phyloP scores from a whole-genome alignment of 1,140 invertebrate genomes.

The Physella acuta region DNA sequence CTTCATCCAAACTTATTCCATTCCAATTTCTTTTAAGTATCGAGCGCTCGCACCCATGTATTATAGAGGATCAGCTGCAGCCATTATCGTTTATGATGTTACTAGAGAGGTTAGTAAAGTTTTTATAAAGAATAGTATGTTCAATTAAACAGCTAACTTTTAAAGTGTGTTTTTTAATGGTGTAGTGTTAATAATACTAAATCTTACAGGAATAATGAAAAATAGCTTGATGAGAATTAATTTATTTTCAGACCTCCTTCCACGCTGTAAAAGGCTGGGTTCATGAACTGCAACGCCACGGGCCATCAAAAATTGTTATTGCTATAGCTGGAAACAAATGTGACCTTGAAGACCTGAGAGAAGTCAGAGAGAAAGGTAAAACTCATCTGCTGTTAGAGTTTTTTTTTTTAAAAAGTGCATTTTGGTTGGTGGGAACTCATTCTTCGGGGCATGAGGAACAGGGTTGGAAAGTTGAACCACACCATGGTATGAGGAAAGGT shows the following conservation, averaged over 20 bases:
- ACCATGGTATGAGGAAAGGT: too few relatives aligned
- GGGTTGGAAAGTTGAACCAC: too few relatives aligned
- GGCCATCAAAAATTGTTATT: constrained; percentile 83
- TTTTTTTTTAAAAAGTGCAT: too few relatives aligned
- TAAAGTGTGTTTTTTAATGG: not conserved
- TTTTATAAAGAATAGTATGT: not conserved
- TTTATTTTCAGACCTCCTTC: constrained; percentile 73
- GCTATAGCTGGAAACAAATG: constrained; percentile 86
- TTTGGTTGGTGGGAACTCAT: too few relatives aligned
- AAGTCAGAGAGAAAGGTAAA: constrained; percentile 62
- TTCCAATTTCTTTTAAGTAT: constrained; percentile 74
- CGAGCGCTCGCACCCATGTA: constrained; percentile 91
- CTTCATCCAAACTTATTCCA: too few relatives aligned
- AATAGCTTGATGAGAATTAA: not conserved
- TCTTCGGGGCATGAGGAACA: too few relatives aligned
- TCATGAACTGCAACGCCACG: constrained; percentile 81
- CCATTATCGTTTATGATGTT: constrained; percentile 88
- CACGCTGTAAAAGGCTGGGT: constrained; percentile 88
- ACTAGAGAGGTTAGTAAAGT: constrained; percentile 69
- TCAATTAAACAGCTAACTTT: not conserved
- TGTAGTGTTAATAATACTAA: not conserved
- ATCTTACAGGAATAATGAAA: not conserved
- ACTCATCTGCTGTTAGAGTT: not conserved
- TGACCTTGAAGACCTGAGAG: constrained; percentile 70
- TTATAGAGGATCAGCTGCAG: constrained; percentile 90